A percentile compares a stretch with the other conserved stretches of the same genome.
phyloP scores from a whole-genome alignment of 2,113 vertebrate genomes.

The Paramormyrops kingsleyae region DNA sequence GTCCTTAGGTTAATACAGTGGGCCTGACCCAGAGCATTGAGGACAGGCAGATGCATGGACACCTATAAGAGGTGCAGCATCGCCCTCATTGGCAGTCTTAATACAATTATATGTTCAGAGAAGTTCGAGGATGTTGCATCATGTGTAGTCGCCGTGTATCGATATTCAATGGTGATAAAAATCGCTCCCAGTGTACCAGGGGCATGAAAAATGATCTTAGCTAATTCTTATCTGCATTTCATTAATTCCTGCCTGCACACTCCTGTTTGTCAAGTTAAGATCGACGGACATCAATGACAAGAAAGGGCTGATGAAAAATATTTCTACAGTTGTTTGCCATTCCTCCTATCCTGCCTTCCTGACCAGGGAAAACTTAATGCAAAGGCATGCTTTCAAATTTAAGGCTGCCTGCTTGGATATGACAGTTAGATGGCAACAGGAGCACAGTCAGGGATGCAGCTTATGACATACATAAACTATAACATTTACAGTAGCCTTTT shows the following conservation, averaged over 20 bases:
- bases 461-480: background rate
- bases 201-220: background rate
- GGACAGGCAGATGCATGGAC: background rate
- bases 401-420: background rate
- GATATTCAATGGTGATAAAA: background rate
- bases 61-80: background rate
- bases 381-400: background rate
- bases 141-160: background rate
- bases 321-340: background rate
- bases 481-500: background rate
- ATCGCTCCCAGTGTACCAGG: background rate
- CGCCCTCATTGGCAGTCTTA: constrained; percentile 33
- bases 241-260: background rate
- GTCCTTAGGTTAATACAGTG: constrained; percentile 36
- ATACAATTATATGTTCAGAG: background rate
- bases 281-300: background rate
- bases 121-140: background rate
- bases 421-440: background rate
- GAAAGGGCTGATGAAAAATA: background rate
- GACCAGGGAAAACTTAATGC: background rate
- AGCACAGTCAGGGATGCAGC: background rate
- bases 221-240: background rate
- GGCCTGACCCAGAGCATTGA: background rate
- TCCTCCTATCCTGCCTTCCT: background rate
- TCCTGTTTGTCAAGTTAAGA: background rate